Conservation (phyloP, 2,888 invertebrate species). For the Heliothis peltigera region DNA sequence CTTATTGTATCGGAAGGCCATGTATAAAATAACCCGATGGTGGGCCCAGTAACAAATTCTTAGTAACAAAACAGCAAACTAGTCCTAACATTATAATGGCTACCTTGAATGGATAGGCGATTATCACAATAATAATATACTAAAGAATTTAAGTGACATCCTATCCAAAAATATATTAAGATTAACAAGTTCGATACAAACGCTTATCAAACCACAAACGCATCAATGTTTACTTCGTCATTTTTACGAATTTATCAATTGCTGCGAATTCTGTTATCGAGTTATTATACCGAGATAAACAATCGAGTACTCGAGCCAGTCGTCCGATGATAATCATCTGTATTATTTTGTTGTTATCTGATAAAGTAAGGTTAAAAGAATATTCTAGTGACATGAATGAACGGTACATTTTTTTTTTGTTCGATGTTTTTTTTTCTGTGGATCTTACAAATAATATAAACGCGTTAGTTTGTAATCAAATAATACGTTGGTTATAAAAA, state of each 20-base stretch:
- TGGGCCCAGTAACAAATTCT: too few relatives aligned
- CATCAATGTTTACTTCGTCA: conserved; percentile 29
- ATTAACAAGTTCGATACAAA: not conserved
- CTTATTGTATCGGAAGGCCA: too few relatives aligned
- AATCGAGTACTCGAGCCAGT: conserved; percentile 53
- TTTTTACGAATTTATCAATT: conserved; percentile 49
- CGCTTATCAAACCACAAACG: conserved; percentile 22
- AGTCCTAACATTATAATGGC: too few relatives aligned
- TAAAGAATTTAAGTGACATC: too few relatives aligned
- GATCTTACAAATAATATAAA: too few relatives aligned
- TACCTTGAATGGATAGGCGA: too few relatives aligned
- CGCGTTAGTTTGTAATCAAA: too few relatives aligned
- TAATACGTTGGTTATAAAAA: too few relatives aligned
- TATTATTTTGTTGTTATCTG: conserved; percentile 37
- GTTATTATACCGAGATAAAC: conserved; percentile 62
- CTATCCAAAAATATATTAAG: not conserved
- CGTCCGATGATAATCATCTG: conserved; percentile 63
- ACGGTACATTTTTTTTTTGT: not conserved
- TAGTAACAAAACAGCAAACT: too few relatives aligned
- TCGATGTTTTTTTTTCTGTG: too few relatives aligned
- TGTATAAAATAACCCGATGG: too few relatives aligned
- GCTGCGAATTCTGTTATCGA: conserved; percentile 52
- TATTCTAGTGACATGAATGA: conserved; percentile 23
- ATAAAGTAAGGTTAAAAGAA: conserved; percentile 40
- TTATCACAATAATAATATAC: too few relatives aligned